These are phyloP conservation scores for Helostoma temminkii DNA, from an alignment of 2,797 vertebrate genomes.

Conservation along the genomic window DNA sequence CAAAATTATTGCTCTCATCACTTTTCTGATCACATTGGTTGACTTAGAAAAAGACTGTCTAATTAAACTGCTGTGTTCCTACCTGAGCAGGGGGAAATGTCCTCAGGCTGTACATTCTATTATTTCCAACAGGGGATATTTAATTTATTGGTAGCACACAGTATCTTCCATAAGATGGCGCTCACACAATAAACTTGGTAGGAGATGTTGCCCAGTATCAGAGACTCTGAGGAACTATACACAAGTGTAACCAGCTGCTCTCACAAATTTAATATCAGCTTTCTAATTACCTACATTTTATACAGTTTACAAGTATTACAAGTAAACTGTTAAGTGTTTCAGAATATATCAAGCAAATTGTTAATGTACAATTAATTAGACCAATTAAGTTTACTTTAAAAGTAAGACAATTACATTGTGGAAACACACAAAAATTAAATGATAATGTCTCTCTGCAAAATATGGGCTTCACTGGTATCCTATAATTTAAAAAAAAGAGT, in stretches of 20 bases:
- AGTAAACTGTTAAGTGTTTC: background rate
- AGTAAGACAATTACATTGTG: too few species aligned
- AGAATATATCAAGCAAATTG: background rate
- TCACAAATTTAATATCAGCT: background rate
- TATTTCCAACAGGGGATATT: fast-evolving
- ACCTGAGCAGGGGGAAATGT: too few species aligned
- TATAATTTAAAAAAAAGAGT: background rate
- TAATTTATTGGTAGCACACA: background rate
- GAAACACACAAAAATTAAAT: background rate
- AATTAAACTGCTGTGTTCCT: slow-evolving; percentile 2
- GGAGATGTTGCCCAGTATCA: fast-evolving
- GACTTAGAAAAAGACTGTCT: background rate
- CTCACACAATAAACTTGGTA: slow-evolving; percentile 29
- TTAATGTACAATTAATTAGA: background rate
- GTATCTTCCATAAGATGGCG: slow-evolving; percentile 62
- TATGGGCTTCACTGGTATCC: background rate
- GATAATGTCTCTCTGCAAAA: background rate
- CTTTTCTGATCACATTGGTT: background rate
- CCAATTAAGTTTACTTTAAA: too few species aligned
- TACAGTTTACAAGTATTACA: background rate
- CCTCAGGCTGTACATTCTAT: background rate
- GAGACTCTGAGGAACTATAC: too few species aligned
- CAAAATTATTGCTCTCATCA: background rate
- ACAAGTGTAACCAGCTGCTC: too few species aligned
- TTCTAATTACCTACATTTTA: background rate